Conservation (phyloP, 2,797 vertebrate species). For the Paedocypris micromegethes region DNA sequence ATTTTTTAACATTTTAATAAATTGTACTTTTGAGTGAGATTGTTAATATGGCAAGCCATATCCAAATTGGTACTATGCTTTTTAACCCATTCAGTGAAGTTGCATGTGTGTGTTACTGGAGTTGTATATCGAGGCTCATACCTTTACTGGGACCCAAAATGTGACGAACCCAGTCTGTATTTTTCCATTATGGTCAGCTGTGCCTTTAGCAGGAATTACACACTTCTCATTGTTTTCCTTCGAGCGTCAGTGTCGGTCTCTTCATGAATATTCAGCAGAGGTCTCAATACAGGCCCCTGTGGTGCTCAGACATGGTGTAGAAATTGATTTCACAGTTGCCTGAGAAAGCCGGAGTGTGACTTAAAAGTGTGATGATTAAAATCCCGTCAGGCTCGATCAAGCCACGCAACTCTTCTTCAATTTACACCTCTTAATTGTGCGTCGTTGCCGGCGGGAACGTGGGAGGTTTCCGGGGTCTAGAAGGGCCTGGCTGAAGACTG, state of each 20-base stretch:
- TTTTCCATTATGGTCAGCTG: slow-evolving; percentile 8
- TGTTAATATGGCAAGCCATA: neutral
- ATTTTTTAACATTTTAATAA: neutral
- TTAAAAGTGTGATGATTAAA: slow-evolving; percentile 68
- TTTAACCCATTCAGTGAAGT: no score
- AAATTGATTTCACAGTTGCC: slow-evolving; percentile 64
- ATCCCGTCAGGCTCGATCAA: slow-evolving; percentile 61
- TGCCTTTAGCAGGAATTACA: neutral
- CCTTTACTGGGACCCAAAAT: no score
- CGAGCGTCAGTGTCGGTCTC: slow-evolving; percentile 4
- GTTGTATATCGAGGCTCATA: no score
- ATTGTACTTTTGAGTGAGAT: neutral
- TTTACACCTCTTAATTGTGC: slow-evolving; percentile 44
- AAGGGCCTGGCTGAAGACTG: slow-evolving; percentile 56
- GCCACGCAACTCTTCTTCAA: slow-evolving; percentile 34
- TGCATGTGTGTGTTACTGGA: no score
- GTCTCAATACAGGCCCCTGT: slow-evolving; percentile 38
- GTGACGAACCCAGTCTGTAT: neutral
- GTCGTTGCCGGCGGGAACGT: slow-evolving; percentile 54
- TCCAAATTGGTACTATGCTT: no score
- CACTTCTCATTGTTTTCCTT: slow-evolving; percentile 19
- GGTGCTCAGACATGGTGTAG: slow-evolving; percentile 37
- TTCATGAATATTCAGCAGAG: slow-evolving; percentile 45
- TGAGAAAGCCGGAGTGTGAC: slow-evolving; percentile 49
- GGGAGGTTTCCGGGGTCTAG: slow-evolving; percentile 28